These are phyloP conservation scores for Xestia sexstrigata DNA, from an alignment of 2,888 invertebrate genomes.

Conservation along the genomic window DNA sequence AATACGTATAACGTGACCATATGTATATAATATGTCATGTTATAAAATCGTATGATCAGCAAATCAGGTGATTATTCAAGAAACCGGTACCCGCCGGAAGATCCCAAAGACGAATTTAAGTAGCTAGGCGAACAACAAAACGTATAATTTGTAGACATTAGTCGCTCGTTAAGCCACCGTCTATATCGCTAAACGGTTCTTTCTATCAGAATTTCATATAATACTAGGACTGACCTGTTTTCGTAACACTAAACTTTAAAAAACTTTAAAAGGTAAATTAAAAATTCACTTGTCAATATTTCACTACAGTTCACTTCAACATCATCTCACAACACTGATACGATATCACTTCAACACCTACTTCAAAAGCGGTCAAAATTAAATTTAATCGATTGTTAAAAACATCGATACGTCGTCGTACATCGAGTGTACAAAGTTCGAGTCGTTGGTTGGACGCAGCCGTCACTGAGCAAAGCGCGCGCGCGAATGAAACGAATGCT, in stretches of 20 bases:
- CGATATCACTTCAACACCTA: slow-evolving; percentile 57
- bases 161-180: slow-evolving; percentile 36
- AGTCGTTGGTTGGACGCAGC: slow-evolving; percentile 76
- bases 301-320: slow-evolving; percentile 52
- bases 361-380: slow-evolving; percentile 50
- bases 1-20: slow-evolving; percentile 28
- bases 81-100: slow-evolving; percentile 69
- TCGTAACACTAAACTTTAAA: slow-evolving; percentile 23
- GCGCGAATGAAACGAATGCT: slow-evolving; percentile 88
- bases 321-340: slow-evolving; percentile 60
- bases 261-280: slow-evolving; percentile 18
- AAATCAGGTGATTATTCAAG: slow-evolving; percentile 72
- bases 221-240: slow-evolving; percentile 61
- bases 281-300: slow-evolving; percentile 55
- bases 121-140: slow-evolving; percentile 63
- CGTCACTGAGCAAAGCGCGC: slow-evolving; percentile 81
- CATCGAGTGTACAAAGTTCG: slow-evolving; percentile 63
- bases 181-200: slow-evolving; percentile 53
- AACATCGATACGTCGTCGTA: slow-evolving; percentile 75
- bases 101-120: slow-evolving; percentile 59
- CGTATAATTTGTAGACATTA: slow-evolving; percentile 54
- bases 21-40: slow-evolving; percentile 54
- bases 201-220: slow-evolving; percentile 40
- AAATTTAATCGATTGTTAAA: slow-evolving; percentile 67
- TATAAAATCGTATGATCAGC: slow-evolving; percentile 68